Evolutionary conservation across 2,888 invertebrate genomes (phyloP), one percentile per base, ranked within the genome.

Genomic region (Leptodirus hochenwartii): DNA sequence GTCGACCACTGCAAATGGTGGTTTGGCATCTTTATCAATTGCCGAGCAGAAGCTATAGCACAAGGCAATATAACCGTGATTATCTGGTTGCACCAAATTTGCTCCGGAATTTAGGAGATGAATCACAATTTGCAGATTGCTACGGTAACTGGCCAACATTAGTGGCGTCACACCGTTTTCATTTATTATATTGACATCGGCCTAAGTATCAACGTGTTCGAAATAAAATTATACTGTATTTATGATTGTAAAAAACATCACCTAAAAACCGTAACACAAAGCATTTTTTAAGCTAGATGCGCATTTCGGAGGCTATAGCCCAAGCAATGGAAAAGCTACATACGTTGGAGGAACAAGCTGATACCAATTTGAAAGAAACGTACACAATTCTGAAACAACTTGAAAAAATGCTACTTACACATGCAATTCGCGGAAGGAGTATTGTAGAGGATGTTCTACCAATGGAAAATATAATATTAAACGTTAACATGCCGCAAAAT

Each of bases 71-170:
- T 53, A 49, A 10, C 51, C 50, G 34, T 47, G 47, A 34, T 46
- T 39, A 36, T 57, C 56, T 37, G 53, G 50, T 16, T 44, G 38
- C 8, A 45, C 38, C 13, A 51, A 38, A 32, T 48, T 43, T 3
- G 54, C 54, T 3, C 47, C 46, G 9, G 40, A 41, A 4, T 38
- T 34, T 10, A 56, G 34, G 4, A 57, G 36, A 4, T 41, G 37
- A 9, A 41, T 39, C 3, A 53, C 49, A 15, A 53, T 46, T 11
- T 39, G 34, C 15, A 39, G 31, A 37, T 53, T 49, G 33, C 50
- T 51, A 8, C 49, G 40, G 25, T 49, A 52, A 28, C 54, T 49
- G 3, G 56, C 55, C 32, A 55, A 40, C 52, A 55, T 57, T 20
- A 56, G 39, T 1, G 55, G 49, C 3, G 56, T 55, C 4, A 56